Evolutionary conservation across 2,888 invertebrate genomes (phyloP).

Genomic region (Carterocephalus palaemon): DNA sequence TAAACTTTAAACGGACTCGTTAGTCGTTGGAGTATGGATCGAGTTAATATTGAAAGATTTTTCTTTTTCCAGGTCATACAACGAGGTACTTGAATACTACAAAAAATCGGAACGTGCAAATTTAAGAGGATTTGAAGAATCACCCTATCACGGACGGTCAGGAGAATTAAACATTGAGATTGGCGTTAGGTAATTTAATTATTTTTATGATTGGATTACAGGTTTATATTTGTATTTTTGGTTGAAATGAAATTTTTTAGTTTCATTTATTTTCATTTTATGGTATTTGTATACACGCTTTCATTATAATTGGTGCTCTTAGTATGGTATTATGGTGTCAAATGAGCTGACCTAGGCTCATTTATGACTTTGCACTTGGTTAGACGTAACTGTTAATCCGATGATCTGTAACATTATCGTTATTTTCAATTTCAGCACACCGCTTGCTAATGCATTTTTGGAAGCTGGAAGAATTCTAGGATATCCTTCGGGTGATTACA

Average conservation of each 20-base stretch:
- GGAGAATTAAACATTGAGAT: slow-evolving; percentile 82
- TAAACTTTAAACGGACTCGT: no score
- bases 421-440: slow-evolving; percentile 8
- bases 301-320: no score
- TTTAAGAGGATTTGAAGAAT: slow-evolving; percentile 64
- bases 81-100: slow-evolving; percentile 79
- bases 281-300: no score
- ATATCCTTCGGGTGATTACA: slow-evolving; percentile 83
- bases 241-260: no score
- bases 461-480: slow-evolving; percentile 82
- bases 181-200: slow-evolving; percentile 9
- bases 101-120: slow-evolving; percentile 78
- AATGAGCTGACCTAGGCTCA: no score
- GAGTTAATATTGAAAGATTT: background rate
- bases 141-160: slow-evolving; percentile 75
- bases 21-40: no score
- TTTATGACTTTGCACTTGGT: no score
- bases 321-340: no score
- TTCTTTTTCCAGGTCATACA: slow-evolving; percentile 70
- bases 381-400: no score
- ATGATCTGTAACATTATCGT: background rate
- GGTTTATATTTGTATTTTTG: no score
- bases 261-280: no score
- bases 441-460: slow-evolving; percentile 70
- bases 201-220: no score